Percentiles rank a stretch among this genome's conserved stretches.
phyloP scores from a whole-genome alignment of 2,888 invertebrate species.

The Clusia tigrina region DNA sequence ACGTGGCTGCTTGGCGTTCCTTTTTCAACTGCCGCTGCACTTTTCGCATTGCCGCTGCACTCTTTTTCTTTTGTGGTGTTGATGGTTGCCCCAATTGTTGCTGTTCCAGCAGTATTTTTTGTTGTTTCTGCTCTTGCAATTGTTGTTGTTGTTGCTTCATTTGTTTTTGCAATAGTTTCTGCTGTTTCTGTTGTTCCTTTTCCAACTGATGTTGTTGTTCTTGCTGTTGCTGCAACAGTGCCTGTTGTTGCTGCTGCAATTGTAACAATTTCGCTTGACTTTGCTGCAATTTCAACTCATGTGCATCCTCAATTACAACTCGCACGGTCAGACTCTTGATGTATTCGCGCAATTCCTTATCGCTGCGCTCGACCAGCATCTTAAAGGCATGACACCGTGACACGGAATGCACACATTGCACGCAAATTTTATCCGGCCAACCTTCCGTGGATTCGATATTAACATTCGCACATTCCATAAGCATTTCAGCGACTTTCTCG shows the following conservation, averaged over 20 bases:
- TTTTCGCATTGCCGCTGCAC: slow-evolving; percentile 12
- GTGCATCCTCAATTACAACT: slow-evolving; percentile 55
- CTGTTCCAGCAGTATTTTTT: slow-evolving; percentile 19
- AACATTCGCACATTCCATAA: slow-evolving; percentile 72
- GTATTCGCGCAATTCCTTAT: slow-evolving; percentile 67
- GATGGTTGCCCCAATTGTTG: slow-evolving; percentile 38
- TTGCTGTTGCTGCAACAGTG: slow-evolving; percentile 27
- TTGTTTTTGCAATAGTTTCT: slow-evolving; percentile 40
- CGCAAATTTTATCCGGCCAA: slow-evolving; percentile 70
- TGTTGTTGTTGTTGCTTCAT: slow-evolving; percentile 35
- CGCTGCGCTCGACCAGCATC: slow-evolving; percentile 69
- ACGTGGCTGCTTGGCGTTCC: slow-evolving; percentile 27
- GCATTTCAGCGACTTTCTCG: slow-evolving; percentile 72
- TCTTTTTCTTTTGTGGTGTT: slow-evolving; percentile 36
- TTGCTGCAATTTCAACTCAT: slow-evolving; percentile 36
- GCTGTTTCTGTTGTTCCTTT: slow-evolving; percentile 38
- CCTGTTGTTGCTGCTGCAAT: slow-evolving; percentile 29
- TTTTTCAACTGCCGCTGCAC: slow-evolving; percentile 32
- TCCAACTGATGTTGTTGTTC: slow-evolving; percentile 28
- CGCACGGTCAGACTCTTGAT: slow-evolving; percentile 62
- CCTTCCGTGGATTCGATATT: slow-evolving; percentile 70
- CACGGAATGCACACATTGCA: slow-evolving; percentile 73
- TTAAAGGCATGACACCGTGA: slow-evolving; percentile 73
- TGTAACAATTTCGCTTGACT: slow-evolving; percentile 27
- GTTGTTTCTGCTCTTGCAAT: slow-evolving; percentile 36